Percentiles rank a stretch among this genome's conserved stretches.
These are phyloP conservation scores for Cyprinella venusta DNA, from an alignment of 2,797 vertebrate genomes.

Conservation along the genomic window DNA sequence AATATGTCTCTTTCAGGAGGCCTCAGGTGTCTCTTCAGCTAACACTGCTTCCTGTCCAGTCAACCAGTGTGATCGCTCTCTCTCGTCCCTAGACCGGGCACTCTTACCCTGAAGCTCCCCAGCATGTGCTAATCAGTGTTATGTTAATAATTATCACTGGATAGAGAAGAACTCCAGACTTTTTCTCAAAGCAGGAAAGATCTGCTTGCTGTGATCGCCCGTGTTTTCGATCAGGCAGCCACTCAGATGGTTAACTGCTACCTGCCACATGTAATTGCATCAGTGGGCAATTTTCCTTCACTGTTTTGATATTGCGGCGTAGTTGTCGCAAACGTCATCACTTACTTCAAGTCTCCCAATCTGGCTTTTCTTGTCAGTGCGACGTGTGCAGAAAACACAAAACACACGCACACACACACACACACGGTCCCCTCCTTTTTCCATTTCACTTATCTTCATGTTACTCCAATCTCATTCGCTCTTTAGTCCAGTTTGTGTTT, in stretches of 20 bases:
- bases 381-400: neutral
- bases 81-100: slow-evolving; percentile 9
- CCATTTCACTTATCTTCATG: neutral
- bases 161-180: neutral
- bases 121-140: slow-evolving; percentile 8
- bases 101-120: slow-evolving; percentile 16
- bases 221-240: neutral
- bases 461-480: neutral
- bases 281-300: neutral
- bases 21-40: slow-evolving; percentile 45
- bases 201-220: neutral
- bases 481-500: neutral
- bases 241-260: neutral
- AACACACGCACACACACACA: neutral
- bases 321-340: neutral
- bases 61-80: slow-evolving; percentile 35
- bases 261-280: slow-evolving; percentile 22
- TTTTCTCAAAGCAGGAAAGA: slow-evolving; percentile 15
- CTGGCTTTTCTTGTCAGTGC: neutral
- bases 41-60: slow-evolving; percentile 45
- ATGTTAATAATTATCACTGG: slow-evolving; percentile 3
- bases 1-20: slow-evolving; percentile 16
- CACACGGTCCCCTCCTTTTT: neutral
- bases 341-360: neutral
- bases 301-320: neutral